Evolutionary conservation across 2,113 vertebrate genomes (phyloP).

Genomic region (Stegastes partitus): DNA sequence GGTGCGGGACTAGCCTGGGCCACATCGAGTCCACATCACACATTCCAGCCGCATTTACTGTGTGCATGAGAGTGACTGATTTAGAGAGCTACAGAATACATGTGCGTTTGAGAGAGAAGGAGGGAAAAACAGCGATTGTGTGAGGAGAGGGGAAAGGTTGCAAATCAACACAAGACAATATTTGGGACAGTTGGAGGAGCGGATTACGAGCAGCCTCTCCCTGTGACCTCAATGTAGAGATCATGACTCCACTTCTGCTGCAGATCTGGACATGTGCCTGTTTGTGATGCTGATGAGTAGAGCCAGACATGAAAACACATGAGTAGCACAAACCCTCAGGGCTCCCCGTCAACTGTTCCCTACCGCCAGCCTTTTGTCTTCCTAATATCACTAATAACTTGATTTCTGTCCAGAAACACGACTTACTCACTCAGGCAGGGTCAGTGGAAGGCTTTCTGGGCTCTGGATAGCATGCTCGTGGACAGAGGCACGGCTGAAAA

Average conservation of each 20-base stretch:
- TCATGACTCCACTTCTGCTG: constrained; percentile 35
- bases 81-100: constrained; percentile 30
- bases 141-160: constrained; percentile 6
- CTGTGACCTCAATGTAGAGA: constrained; percentile 43
- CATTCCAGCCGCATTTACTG: constrained; percentile 73
- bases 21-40: constrained; percentile 55
- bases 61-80: constrained; percentile 48
- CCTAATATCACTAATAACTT: constrained; percentile 23
- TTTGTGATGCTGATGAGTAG: constrained; percentile 62
- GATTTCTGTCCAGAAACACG: background rate
- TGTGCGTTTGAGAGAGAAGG: constrained; percentile 3
- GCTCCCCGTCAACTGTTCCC: constrained; percentile 9
- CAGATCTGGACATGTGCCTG: constrained; percentile 68
- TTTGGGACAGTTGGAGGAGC: constrained; percentile 15
- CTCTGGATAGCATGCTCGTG: background rate
- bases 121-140: background rate
- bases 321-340: constrained; percentile 25
- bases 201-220: constrained; percentile 48
- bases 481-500: background rate
- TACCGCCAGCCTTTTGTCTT: constrained; percentile 30
- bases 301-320: constrained; percentile 60
- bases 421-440: constrained; percentile 21
- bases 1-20: constrained; percentile 63
- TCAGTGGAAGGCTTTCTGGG: background rate
- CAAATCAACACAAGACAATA: constrained; percentile 38